Percentiles rank a stretch among this genome's conserved stretches.
phyloP scores from a whole-genome alignment of 2,797 vertebrate genomes.

The Danio albolineatus region DNA sequence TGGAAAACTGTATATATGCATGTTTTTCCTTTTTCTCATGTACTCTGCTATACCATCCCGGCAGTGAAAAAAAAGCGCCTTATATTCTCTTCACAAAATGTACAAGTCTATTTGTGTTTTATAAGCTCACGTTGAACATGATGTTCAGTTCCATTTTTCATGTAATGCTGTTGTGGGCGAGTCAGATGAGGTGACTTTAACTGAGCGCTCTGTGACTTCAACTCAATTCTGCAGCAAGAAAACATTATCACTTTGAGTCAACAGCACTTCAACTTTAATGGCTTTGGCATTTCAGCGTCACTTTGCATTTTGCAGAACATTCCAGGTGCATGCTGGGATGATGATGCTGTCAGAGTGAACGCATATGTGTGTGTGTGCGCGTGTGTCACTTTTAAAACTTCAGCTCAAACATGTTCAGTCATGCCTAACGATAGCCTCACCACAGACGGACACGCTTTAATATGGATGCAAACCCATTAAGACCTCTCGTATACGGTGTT shows the following conservation, averaged over 20 bases:
- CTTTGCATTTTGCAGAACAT: constrained; percentile 17
- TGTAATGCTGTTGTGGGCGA: not conserved
- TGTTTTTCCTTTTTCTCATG: not conserved
- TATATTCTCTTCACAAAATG: not conserved
- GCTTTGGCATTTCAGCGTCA: constrained; percentile 41
- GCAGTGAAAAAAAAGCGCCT: not conserved
- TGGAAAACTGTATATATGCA: too few species aligned
- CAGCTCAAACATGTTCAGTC: not conserved
- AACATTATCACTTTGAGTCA: constrained; percentile 18
- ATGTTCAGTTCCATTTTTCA: not conserved
- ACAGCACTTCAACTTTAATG: constrained; percentile 15
- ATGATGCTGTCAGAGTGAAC: constrained; percentile 12
- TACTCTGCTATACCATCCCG: not conserved
- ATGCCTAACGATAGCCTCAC: not conserved
- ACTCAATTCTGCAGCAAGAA: not conserved
- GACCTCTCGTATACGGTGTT: not conserved
- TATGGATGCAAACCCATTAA: not conserved
- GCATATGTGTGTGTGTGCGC: not conserved
- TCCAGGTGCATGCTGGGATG: not conserved
- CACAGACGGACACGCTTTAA: not conserved
- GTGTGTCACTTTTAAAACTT: not conserved
- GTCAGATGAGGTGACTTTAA: constrained; percentile 13
- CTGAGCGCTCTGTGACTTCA: not conserved
- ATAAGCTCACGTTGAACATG: not conserved
- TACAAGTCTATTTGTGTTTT: not conserved